Evolutionary conservation across 2,888 invertebrate species (phyloP), one percentile per base, ranked within the genome.

Genomic region (Drosophila ochracea): DNA sequence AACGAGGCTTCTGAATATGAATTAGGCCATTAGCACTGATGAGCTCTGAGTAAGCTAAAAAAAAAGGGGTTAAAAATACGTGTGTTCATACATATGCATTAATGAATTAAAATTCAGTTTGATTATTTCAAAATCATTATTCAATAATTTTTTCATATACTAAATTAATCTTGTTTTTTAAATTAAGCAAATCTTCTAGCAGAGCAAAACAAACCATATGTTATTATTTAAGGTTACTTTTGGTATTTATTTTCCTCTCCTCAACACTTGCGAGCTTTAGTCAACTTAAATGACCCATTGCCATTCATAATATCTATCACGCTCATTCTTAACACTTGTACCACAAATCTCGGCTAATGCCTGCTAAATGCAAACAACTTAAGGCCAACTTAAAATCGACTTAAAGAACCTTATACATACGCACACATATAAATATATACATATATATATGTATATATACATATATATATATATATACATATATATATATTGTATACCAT

Each of bases 291-390:
- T 35, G 19, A 39, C 41, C 37, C 21, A 37, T 43, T 66, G 41
- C 19, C 41, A 50, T 54, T 13, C 10, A 41, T 13, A 59, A 35
- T 28, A 60, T 60, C 5, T 25, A 31, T 33, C 6, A 28, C 7
- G 55, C 55, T 28, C n/a, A 28, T 19, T 37, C 19, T 35, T 35
- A 47, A 28, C 57, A 64, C 67, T 64, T 25, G 19, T 13, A 37
- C 60, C 64, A 52, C 82, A 84, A 85, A 91, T 90, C 91, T 84
- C 83, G 64, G 85, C 73, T 85, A 85, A 85, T 85, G 76, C 82
- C 88, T 75, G 69, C 91, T 89, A 87, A 85, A 85, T 89, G 84
- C 84, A 72, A 87, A 84, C 91, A 85, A 91, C 91, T 85, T 85
- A 91, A 91, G 84, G 76, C 88, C 91, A 91, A 90, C 87, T 85